Evolutionary conservation across 2,113 vertebrate species (phyloP), one percentile per base, ranked within the genome.

Genomic region (Conger conger): DNA sequence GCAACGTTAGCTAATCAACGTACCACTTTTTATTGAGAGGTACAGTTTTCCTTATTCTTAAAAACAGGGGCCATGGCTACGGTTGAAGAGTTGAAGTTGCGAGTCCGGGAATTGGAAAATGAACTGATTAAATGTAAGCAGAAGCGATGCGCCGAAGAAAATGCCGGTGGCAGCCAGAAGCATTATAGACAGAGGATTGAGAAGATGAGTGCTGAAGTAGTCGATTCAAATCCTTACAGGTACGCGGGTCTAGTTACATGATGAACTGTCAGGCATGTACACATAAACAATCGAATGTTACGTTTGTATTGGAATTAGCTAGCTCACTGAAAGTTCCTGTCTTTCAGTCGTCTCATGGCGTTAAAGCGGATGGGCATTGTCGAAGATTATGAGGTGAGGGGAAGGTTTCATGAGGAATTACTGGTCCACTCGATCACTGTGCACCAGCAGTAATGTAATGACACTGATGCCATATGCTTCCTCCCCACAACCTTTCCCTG

Each of bases 341-440:
- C 0, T 54, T 93, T 37, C 91, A 99, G 98, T 91, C 98, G 98
- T 33, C 93, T 99, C 37, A 99, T 99, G 98, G 98, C 98, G 0
- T 90, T 99, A 89, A 99, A 99, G 90, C 95, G 98, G 88, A 99
- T 99, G 98, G 98, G 98, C 79, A 98, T 99, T 87, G 98, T 99
- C 85, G 93, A 96, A 35, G 95, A 99, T 91, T 99, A 99, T 73
- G 98, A 99, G 97, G 98, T 99, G 95, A 88, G 68, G 79, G 36
- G 40, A 45, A 13, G 57, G 42, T 13, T 18, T 83, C 30, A 78
- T 17, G 15, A 37, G n/a, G 76, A 40, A 20, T 78, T 50, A 20
- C 79, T 53, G 80, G n/a, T 0, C 33, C 38, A 91, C 82, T 68
- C 88, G 76, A 81, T 0, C 9, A 40, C 15, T 87, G 86, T 78